Percentiles rank a stretch among this genome's conserved stretches.
These are phyloP conservation scores for Mythimna ferrago DNA, from an alignment of 2,888 invertebrate species.

Conservation along the genomic window DNA sequence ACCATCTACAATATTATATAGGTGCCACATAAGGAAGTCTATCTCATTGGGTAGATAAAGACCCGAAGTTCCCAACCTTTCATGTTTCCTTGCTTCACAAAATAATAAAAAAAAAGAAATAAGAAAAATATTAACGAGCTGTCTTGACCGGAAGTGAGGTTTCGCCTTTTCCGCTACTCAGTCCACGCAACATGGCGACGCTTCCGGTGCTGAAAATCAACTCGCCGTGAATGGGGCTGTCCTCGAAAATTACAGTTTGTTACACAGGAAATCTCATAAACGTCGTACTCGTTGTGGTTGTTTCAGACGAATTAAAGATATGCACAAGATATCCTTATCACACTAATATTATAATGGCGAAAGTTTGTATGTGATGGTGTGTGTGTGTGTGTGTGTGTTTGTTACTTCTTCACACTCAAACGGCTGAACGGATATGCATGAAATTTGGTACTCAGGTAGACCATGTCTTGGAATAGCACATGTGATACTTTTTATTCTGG, in stretches of 20 bases:
- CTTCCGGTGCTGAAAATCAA: slow-evolving; percentile 74
- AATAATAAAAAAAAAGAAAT: slow-evolving; percentile 55
- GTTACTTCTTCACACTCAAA: too few species aligned
- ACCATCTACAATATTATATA: slow-evolving; percentile 16
- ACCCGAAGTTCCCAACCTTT: slow-evolving; percentile 2
- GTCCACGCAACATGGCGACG: slow-evolving; percentile 75
- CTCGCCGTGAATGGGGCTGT: slow-evolving; percentile 63
- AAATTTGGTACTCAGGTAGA: too few species aligned
- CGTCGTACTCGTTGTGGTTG: slow-evolving; percentile 24
- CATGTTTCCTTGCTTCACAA: slow-evolving; percentile 35
- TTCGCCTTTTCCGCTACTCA: slow-evolving; percentile 76
- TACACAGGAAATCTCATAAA: slow-evolving; percentile 63
- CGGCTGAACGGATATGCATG: too few species aligned
- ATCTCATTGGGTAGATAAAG: slow-evolving; percentile 11
- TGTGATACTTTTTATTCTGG: too few species aligned
- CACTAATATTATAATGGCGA: too few species aligned
- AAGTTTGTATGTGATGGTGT: too few species aligned
- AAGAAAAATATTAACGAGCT: slow-evolving; percentile 68
- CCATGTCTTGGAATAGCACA: too few species aligned
- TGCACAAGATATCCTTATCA: neutral
- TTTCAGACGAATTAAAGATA: slow-evolving; percentile 11
- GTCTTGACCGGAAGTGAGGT: slow-evolving; percentile 73
- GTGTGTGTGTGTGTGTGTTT: too few species aligned
- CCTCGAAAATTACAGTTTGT: slow-evolving; percentile 59
- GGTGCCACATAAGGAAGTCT: slow-evolving; percentile 16